A percentile compares a stretch with the other conserved stretches of the same genome.
Conservation (phyloP, 2,113 vertebrate species). For the Percina caprodes region DNA sequence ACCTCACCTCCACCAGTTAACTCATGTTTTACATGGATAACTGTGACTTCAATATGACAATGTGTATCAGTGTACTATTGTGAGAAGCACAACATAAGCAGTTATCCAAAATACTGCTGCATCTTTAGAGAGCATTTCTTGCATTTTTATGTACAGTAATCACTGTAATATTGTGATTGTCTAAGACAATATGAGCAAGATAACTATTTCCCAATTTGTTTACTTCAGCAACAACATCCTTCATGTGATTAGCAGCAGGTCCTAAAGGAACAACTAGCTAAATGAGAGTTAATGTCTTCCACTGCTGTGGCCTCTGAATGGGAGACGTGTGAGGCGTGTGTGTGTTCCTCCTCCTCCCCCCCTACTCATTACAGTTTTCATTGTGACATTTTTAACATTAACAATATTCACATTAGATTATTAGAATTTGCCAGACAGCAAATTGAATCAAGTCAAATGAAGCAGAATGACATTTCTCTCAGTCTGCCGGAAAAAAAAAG, state of each 20-base stretch:
- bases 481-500: slow-evolving; percentile 22
- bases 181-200: slow-evolving; percentile 35
- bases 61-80: background rate
- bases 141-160: slow-evolving; percentile 10
- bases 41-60: background rate
- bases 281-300: slow-evolving; percentile 46
- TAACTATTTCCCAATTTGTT: slow-evolving; percentile 1
- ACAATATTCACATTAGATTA: slow-evolving; percentile 64
- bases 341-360: background rate
- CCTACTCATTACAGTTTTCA: slow-evolving; percentile 36
- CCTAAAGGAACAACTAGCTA: slow-evolving; percentile 53
- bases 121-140: slow-evolving; percentile 7
- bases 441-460: slow-evolving; percentile 70
- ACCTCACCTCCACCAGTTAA: background rate
- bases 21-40: background rate
- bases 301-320: slow-evolving; percentile 16
- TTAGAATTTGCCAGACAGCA: slow-evolving; percentile 57
- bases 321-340: background rate
- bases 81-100: background rate
- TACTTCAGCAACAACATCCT: background rate
- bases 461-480: slow-evolving; percentile 58
- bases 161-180: slow-evolving; percentile 7
- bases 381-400: slow-evolving; percentile 63
- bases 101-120: background rate
- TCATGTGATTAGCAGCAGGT: slow-evolving; percentile 53